phyloP scores from a whole-genome alignment of 2,113 vertebrate genomes.

The Brevimyrus niger region DNA sequence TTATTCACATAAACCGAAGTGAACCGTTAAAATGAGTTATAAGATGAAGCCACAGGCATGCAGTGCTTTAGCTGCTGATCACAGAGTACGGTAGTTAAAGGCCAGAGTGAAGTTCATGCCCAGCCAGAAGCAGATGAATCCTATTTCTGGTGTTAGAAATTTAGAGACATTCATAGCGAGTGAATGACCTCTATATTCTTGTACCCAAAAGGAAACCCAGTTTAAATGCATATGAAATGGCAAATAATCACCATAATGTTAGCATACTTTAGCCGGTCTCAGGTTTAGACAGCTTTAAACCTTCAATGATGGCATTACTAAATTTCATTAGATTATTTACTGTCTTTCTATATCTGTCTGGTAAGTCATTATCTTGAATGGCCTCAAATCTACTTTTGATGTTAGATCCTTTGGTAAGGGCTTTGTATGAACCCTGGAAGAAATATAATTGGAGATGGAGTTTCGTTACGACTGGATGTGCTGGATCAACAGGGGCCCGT shows the following conservation, averaged over 20 bases:
- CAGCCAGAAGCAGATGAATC: neutral
- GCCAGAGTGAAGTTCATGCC: conserved; percentile 9
- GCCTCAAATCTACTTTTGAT: neutral
- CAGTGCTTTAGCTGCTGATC: neutral
- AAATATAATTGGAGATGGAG: neutral
- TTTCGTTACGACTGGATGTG: neutral
- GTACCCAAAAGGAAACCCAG: neutral
- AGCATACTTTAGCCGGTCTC: neutral
- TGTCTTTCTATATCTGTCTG: neutral
- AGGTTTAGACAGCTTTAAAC: neutral
- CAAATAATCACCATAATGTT: neutral
- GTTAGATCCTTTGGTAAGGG: neutral
- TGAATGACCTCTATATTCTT: neutral
- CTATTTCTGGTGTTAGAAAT: neutral
- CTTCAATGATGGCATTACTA: neutral
- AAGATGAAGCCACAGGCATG: neutral
- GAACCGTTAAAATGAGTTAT: neutral
- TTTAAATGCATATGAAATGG: neutral
- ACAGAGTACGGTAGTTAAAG: neutral
- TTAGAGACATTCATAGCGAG: neutral
- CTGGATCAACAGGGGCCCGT: neutral
- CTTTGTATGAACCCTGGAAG: neutral
- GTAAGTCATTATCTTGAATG: neutral
- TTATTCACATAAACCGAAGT: neutral
- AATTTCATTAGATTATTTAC: neutral